These are phyloP conservation scores for Theretra japonica DNA, from an alignment of 2,888 invertebrate species.

Conservation along the genomic window DNA sequence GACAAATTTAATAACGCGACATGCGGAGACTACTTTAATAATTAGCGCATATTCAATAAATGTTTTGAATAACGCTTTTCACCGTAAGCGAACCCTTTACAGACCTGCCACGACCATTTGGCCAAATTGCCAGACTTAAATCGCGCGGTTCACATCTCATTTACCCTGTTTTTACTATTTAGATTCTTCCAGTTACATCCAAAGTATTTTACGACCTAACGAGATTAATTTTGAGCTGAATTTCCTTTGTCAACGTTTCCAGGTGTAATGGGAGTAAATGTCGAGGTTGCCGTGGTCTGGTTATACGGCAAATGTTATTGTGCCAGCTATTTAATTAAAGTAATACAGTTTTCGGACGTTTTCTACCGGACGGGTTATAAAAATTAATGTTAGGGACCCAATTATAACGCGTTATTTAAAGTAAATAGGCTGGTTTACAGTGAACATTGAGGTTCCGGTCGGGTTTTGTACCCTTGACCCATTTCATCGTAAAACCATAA, in stretches of 20 bases:
- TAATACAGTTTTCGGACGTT: conserved; percentile 37
- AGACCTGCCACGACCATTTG: conserved; percentile 55
- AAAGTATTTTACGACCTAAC: neutral
- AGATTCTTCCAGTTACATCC: conserved; percentile 40
- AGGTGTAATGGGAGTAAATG: conserved; percentile 29
- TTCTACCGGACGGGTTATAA: conserved; percentile 31
- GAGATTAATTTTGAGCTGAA: neutral
- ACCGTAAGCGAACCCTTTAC: conserved; percentile 29
- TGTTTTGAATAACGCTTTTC: conserved; percentile 1
- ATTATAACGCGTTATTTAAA: conserved; percentile 13
- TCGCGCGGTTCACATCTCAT: conserved; percentile 74
- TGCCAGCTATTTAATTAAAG: conserved; percentile 39
- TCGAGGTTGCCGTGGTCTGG: conserved; percentile 32
- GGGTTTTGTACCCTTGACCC: neutral
- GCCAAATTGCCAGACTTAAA: conserved; percentile 69
- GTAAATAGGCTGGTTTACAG: neutral
- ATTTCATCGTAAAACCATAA: neutral
- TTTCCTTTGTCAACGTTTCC: conserved; percentile 23
- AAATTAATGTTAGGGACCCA: conserved; percentile 30
- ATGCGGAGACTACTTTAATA: neutral
- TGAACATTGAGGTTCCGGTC: neutral
- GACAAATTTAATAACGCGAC: neutral
- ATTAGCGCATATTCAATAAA: conserved; percentile 16
- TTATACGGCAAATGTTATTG: conserved; percentile 26
- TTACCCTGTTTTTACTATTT: conserved; percentile 67